Evolutionary conservation across 2,113 vertebrate species (phyloP).

Genomic region (Channa maculata): DNA sequence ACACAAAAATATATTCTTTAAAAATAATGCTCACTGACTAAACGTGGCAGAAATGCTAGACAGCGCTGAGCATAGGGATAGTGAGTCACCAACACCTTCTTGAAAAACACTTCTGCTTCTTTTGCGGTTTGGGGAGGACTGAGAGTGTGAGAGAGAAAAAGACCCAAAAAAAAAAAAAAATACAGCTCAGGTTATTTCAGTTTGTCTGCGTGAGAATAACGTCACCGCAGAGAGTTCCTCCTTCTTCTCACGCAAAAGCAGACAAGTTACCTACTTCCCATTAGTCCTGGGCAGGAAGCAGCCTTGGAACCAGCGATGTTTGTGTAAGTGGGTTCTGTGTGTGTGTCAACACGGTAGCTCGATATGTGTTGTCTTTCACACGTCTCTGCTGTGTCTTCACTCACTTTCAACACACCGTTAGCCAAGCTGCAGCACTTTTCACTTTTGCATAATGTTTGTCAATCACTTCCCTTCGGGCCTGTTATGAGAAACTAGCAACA

Average conservation of each 20-base stretch:
- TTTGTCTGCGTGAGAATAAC: slow-evolving; percentile 72
- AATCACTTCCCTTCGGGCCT: slow-evolving; percentile 36
- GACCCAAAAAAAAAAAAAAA: slow-evolving; percentile 34
- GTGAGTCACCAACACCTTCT: slow-evolving; percentile 58
- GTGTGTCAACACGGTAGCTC: slow-evolving; percentile 25
- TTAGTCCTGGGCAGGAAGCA: slow-evolving; percentile 26
- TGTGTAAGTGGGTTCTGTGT: slow-evolving; percentile 32
- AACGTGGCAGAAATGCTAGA: slow-evolving; percentile 38
- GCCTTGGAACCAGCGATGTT: background rate
- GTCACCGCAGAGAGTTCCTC: slow-evolving; percentile 74
- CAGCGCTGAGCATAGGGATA: slow-evolving; percentile 31
- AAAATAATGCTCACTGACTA: slow-evolving; percentile 21
- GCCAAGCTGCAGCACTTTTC: slow-evolving; percentile 62
- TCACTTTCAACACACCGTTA: slow-evolving; percentile 69
- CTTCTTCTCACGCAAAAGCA: slow-evolving; percentile 79
- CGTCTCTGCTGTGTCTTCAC: slow-evolving; percentile 47
- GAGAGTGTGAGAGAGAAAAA: slow-evolving; percentile 59
- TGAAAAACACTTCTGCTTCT: slow-evolving; percentile 74
- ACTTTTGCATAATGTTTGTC: slow-evolving; percentile 54
- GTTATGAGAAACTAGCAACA: background rate
- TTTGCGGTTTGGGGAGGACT: slow-evolving; percentile 6
- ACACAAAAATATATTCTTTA: background rate
- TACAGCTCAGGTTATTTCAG: slow-evolving; percentile 62
- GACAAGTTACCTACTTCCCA: slow-evolving; percentile 48
- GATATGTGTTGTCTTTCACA: slow-evolving; percentile 38